These are phyloP conservation scores for Saturnia japonica DNA, from an alignment of 2,888 invertebrate species.

Conservation along the genomic window DNA sequence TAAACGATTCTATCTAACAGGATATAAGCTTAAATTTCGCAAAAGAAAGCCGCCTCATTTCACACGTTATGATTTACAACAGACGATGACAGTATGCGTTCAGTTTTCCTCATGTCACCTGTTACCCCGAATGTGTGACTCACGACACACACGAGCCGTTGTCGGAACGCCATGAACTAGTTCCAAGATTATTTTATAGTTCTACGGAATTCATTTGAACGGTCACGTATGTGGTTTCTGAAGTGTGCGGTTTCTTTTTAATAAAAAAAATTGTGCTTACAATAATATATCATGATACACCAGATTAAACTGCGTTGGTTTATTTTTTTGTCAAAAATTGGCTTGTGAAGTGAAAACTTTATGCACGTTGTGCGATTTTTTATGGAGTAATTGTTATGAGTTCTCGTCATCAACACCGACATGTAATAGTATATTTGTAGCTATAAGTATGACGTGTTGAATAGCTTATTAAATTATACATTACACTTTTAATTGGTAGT, in stretches of 20 bases:
- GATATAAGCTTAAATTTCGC: constrained; percentile 8
- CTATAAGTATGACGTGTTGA: too few relatives aligned
- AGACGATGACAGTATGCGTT: background rate
- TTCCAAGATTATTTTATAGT: constrained; percentile 25
- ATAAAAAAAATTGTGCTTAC: too few relatives aligned
- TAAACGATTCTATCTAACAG: background rate
- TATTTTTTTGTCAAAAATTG: too few relatives aligned
- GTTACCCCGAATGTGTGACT: constrained; percentile 15
- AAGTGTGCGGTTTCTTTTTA: background rate
- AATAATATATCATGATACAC: too few relatives aligned
- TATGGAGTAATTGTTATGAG: too few relatives aligned
- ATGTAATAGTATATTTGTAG: too few relatives aligned
- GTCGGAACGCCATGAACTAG: constrained; percentile 19
- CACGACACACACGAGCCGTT: constrained; percentile 4
- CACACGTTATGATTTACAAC: constrained; percentile 13
- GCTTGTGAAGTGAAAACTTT: too few relatives aligned
- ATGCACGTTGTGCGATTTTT: too few relatives aligned
- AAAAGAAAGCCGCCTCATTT: constrained; percentile 16
- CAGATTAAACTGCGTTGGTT: too few relatives aligned
- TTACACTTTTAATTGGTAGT: too few relatives aligned
- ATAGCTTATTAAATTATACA: too few relatives aligned
- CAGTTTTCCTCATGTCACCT: constrained; percentile 16
- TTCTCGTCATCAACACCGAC: too few relatives aligned
- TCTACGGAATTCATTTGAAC: constrained; percentile 22
- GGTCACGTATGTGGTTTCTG: constrained; percentile 23